Evolutionary conservation across 2,113 vertebrate species (phyloP), one percentile per base, ranked within the genome.

Genomic region (Todiramphus saurophagus): DNA sequence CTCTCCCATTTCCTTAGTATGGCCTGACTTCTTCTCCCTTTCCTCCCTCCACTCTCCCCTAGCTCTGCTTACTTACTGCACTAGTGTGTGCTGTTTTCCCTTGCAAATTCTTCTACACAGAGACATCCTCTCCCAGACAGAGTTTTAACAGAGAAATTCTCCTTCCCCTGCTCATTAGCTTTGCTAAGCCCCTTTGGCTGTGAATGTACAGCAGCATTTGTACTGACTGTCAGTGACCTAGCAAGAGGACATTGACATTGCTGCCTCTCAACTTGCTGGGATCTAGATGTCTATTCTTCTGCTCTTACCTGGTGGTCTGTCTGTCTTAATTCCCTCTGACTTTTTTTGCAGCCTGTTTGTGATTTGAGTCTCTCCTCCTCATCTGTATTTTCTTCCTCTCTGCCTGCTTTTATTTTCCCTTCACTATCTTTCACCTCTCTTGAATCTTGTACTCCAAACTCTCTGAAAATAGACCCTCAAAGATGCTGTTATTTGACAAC

Each of bases 141-240:
- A 96, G 72, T 96, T 95, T 97, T 89, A 96, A 94, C 82, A 94
- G 70, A 43, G 43, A 91, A 96, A 95, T 81, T 87, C 59, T 90
- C 59, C 76, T 66, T 81, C 31, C 55, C 64, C 78, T 95, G 55
- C 86, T 89, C 90, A 92, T 96, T 96, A 96, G 91, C 72, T 95
- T 94, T 95, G 75, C 75, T 94, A 96, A 96, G n/a, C 60, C 78
- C 78, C 83, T 70, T 92, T 93, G 87, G 50, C 83, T 92, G 56
- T 53, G 67, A 87, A 85, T 23, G 48, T 27, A 82, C 46, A 89
- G 83, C 63, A 85, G 51, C 37, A 91, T 92, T 96, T 95, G 46
- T 18, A 59, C 55, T 48, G 19, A 80, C 78, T 83, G 72, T 90
- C 67, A 83, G 72, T 87, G 91, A 96, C 79, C 50, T 44, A 93